Base-by-base conservation (phyloP, 2,113 vertebrate species). In the Eurypyga helias region DNA sequence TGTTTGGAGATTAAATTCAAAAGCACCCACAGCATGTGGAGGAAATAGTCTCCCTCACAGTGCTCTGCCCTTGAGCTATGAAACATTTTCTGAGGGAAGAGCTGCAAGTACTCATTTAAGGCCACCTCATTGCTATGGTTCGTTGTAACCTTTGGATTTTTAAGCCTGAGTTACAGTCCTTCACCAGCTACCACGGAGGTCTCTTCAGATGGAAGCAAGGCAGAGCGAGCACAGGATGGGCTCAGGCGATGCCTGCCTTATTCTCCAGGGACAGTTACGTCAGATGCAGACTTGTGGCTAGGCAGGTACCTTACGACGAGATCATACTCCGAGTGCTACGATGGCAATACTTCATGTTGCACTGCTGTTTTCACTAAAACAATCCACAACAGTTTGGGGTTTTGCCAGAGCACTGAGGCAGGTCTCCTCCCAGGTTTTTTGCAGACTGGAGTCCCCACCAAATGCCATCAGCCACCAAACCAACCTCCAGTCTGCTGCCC, bases 21-120 rank as follows among this genome's bases (percentile, higher is more conserved):
- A 82, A 84, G 54, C 72, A 90, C 33, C 36, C 64, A 83, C 34
- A 80, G 87, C n/a, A 79, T 5, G 11, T 20, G 60, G 46, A 93
- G 2, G 55, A 94, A 87, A 81, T 19, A 78, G 18, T 55, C 34
- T 38, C 45, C 83, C 58, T 70, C 41, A 45, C 36, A 92, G n/a
- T 0, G 4, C 33, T 86, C 71, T 83, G 62, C 79, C 88, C 83
- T 72, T 77, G n/a, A 93, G 92, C 54, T 70, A 90, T 33, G 33
- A 87, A 95, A 17, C 73, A 77, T 70, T 86, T 95, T 90, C 51
- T 60, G 17, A 48, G 17, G 17, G 25, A 81, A 87, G 43, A 70
- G 38, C 45, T 72, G 43, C 41, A 87, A 77, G 31, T 11, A 54
- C 19, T 55, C 29, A 38, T 46, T 64, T 51, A 78, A 79, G 48